Evolutionary conservation across 2,113 vertebrate genomes (phyloP).

Genomic region (Corvus hawaiiensis): DNA sequence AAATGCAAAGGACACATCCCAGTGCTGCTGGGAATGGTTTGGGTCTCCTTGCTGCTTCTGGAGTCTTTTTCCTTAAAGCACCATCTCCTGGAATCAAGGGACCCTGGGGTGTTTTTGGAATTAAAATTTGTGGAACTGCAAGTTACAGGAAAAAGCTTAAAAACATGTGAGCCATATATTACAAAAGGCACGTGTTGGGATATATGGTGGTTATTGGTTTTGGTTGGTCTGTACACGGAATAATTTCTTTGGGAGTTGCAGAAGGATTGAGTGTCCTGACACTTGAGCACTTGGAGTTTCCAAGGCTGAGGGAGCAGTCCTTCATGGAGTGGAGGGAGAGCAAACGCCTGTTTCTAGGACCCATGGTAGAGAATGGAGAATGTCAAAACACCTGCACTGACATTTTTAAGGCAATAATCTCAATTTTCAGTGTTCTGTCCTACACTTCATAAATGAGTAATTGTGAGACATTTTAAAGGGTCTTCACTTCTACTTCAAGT

Average conservation of each 20-base stretch:
- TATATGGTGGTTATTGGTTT: not conserved
- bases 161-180: not conserved
- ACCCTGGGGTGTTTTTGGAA: not conserved
- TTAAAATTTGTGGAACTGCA: not conserved
- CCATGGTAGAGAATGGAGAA: not conserved
- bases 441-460: conserved; percentile 19
- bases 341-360: not conserved
- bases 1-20: not conserved
- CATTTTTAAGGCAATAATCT: conserved; percentile 19
- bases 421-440: not conserved
- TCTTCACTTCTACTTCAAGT: not conserved
- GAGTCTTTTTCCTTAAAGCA: not conserved
- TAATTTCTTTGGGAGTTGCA: not conserved
- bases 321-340: not conserved
- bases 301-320: not conserved
- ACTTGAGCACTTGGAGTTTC: not conserved
- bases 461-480: not conserved
- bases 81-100: not conserved
- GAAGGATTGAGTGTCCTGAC: not conserved
- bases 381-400: conserved; percentile 11
- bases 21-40: not conserved
- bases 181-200: not conserved
- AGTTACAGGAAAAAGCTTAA: not conserved
- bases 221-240: not conserved
- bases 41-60: not conserved